Evolutionary conservation across 2,113 vertebrate species (phyloP).

Genomic region (Mesitornis unicolor): DNA sequence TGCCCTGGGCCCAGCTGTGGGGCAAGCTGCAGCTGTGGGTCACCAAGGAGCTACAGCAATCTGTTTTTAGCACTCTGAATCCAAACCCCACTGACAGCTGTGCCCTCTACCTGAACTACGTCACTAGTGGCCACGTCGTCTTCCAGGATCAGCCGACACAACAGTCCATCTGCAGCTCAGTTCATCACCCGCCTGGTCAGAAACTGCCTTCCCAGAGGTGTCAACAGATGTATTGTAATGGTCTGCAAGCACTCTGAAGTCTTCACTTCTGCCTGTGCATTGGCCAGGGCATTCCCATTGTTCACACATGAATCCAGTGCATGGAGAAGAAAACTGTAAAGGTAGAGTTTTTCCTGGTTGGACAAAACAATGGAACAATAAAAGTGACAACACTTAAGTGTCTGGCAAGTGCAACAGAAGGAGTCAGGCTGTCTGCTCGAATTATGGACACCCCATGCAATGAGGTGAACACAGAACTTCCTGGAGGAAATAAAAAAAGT

Average conservation of each 20-base stretch:
- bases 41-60: no score
- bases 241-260: conserved; percentile 89
- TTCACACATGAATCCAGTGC: conserved; percentile 88
- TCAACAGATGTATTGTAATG: conserved; percentile 91
- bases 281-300: conserved; percentile 91
- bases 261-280: conserved; percentile 90
- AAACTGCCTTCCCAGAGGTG: conserved; percentile 87
- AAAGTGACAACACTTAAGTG: conserved; percentile 85
- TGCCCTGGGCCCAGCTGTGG: no score
- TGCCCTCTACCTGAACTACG: conserved; percentile 91
- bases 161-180: conserved; percentile 90
- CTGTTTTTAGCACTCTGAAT: conserved; percentile 83
- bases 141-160: conserved; percentile 91
- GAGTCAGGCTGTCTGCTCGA: conserved; percentile 90
- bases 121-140: conserved; percentile 88
- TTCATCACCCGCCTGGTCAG: conserved; percentile 91
- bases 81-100: conserved; percentile 97
- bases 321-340: conserved; percentile 86
- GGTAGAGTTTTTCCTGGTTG: conserved; percentile 88
- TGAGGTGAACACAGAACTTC: conserved; percentile 95
- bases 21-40: no score
- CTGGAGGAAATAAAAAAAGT: conserved; percentile 94
- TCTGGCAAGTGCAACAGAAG: conserved; percentile 85
- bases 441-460: conserved; percentile 96
- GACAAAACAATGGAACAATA: conserved; percentile 83